These are phyloP conservation scores for Molothrus ater DNA, from an alignment of 2,797 vertebrate species.

Conservation along the genomic window DNA sequence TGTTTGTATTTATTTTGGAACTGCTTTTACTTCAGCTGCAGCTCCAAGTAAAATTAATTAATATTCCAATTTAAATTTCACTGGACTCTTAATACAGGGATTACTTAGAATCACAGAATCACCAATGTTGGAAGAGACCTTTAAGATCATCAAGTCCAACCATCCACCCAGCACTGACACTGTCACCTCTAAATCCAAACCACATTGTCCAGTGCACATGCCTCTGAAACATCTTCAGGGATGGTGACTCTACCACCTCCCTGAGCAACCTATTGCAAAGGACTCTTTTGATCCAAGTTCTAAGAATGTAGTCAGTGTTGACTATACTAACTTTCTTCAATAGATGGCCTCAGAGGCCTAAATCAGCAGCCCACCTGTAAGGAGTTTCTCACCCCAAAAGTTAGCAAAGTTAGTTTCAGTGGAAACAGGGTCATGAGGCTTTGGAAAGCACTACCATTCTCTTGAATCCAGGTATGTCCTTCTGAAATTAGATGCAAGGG, in stretches of 20 bases:
- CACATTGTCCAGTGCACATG: neutral
- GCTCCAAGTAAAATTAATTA: neutral
- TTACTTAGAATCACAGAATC: neutral
- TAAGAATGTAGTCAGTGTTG: neutral
- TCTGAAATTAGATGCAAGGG: neutral
- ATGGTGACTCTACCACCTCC: neutral
- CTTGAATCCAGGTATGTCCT: neutral
- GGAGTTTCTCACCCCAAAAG: neutral
- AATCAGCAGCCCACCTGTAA: neutral
- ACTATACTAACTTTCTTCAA: neutral
- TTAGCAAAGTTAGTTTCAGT: neutral
- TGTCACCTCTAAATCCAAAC: neutral
- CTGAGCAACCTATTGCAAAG: neutral
- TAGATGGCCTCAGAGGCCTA: neutral
- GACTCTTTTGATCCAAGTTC: neutral
- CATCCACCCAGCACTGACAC: neutral
- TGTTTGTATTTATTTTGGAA: neutral
- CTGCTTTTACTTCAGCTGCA: neutral
- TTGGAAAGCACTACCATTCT: neutral
- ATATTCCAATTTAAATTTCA: neutral
- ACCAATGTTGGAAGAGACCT: neutral
- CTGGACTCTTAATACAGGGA: neutral
- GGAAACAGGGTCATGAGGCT: neutral
- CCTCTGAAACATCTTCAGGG: neutral
- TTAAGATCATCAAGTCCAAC: neutral